Conservation (phyloP, 1,140 invertebrate species). For the Solen grandis region DNA sequence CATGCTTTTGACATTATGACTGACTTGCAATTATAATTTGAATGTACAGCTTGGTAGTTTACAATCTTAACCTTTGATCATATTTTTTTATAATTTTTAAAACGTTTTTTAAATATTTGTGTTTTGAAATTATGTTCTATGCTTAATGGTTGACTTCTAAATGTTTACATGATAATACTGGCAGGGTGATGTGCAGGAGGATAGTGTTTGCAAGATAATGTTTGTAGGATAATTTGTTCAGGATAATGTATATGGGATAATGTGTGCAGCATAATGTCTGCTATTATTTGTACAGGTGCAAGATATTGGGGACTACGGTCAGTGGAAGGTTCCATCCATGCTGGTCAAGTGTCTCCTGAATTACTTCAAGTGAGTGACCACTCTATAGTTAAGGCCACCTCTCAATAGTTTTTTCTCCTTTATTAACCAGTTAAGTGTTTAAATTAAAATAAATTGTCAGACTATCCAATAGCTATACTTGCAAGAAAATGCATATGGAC, state of each 20-base stretch:
- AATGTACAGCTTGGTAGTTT: background rate
- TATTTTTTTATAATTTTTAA: background rate
- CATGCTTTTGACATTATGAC: too few species aligned
- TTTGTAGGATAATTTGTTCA: too few species aligned
- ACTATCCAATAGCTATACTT: background rate
- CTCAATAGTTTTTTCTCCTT: background rate
- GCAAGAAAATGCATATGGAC: background rate
- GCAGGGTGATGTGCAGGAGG: too few species aligned
- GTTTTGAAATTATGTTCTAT: background rate
- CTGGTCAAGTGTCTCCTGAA: constrained; percentile 94
- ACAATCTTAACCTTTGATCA: background rate
- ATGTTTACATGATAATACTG: too few species aligned
- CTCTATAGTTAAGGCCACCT: background rate
- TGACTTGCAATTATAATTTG: background rate
- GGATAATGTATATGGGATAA: too few species aligned
- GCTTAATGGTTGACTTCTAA: too few species aligned
- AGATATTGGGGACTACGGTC: constrained; percentile 85
- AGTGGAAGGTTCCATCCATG: constrained; percentile 93
- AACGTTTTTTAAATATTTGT: background rate
- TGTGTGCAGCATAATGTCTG: too few species aligned
- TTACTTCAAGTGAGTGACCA: constrained; percentile 88
- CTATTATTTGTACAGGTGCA: constrained; percentile 53
- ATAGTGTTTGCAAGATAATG: too few species aligned
- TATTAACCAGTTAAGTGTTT: background rate
- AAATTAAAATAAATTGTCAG: background rate